A percentile compares a stretch with the other conserved stretches of the same genome.
Evolutionary conservation across 2,888 invertebrate species (phyloP).

Genomic region (Nomada fabriciana): DNA sequence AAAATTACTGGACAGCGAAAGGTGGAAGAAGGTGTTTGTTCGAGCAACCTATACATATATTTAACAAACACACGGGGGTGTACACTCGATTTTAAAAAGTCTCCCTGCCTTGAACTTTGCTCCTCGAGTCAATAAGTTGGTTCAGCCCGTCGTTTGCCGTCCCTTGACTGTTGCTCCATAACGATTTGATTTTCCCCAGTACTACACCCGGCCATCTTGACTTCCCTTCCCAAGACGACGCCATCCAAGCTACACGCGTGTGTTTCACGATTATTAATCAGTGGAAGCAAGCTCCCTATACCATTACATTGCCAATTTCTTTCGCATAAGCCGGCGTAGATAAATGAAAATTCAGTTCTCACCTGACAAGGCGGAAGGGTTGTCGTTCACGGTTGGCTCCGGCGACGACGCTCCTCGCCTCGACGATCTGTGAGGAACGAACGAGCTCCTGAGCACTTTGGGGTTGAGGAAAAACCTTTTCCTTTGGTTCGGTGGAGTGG

Average conservation of each 20-base stretch:
- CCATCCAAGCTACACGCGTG: constrained; percentile 82
- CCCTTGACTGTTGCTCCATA: constrained; percentile 92
- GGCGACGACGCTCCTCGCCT: constrained; percentile 76
- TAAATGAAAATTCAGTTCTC: constrained; percentile 74
- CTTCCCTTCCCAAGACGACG: constrained; percentile 85
- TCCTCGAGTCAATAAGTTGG: constrained; percentile 86
- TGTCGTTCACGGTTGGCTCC: constrained; percentile 85
- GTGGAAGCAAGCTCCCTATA: not conserved
- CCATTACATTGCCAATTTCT: not conserved
- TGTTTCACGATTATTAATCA: constrained; percentile 31
- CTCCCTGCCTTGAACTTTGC: constrained; percentile 87
- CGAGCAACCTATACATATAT: constrained; percentile 28
- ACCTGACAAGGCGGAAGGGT: constrained; percentile 91
- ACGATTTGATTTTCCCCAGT: constrained; percentile 94
- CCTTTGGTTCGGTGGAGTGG: constrained; percentile 91
- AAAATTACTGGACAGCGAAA: not conserved
- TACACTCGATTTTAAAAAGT: constrained; percentile 54
- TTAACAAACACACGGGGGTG: constrained; percentile 36
- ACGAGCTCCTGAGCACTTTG: constrained; percentile 92
- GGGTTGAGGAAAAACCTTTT: constrained; percentile 93
- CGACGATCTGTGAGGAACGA: constrained; percentile 85
- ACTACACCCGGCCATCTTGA: constrained; percentile 91
- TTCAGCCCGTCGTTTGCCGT: constrained; percentile 91
- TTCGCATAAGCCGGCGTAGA: not conserved
- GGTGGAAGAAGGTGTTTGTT: constrained; percentile 8